These are phyloP conservation scores for Egretta garzetta DNA, from an alignment of 2,113 vertebrate species.

Conservation along the genomic window DNA sequence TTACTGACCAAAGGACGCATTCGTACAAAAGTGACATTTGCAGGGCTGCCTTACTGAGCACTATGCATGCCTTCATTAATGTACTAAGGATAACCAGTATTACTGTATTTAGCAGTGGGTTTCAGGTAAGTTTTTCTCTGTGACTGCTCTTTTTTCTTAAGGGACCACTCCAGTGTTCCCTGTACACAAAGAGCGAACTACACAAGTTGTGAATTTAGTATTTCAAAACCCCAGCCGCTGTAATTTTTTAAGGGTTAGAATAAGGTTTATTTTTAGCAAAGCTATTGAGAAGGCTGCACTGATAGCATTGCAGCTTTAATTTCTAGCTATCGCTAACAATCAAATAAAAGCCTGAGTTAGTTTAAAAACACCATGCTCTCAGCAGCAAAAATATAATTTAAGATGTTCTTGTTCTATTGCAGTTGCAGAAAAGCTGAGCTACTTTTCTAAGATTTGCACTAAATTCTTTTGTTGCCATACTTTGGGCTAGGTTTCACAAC, in stretches of 20 bases:
- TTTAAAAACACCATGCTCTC: neutral
- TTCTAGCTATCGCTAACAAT: neutral
- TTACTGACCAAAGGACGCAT: neutral
- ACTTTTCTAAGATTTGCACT: neutral
- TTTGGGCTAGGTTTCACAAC: neutral
- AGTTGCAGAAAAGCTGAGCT: neutral
- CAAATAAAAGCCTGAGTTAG: neutral
- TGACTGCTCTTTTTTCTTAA: neutral
- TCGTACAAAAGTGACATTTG: rapidly evolving
- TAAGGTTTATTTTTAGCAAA: neutral
- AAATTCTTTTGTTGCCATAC: neutral
- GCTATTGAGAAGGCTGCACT: neutral
- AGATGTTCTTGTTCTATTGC: neutral
- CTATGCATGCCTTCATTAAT: neutral
- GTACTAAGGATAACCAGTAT: neutral
- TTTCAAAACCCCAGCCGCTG: neutral
- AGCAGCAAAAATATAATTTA: neutral
- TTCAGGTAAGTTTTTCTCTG: neutral
- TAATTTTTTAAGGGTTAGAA: neutral
- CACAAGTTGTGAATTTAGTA: neutral
- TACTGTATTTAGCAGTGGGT: rapidly evolving
- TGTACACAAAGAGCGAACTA: rapidly evolving
- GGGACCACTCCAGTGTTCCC: neutral
- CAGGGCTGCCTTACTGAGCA: neutral
- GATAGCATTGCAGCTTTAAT: neutral